A percentile compares a stretch with the other conserved stretches of the same genome.
These are phyloP conservation scores for Bothrops jararaca DNA, from an alignment of 2,113 vertebrate genomes.

Conservation along the genomic window DNA sequence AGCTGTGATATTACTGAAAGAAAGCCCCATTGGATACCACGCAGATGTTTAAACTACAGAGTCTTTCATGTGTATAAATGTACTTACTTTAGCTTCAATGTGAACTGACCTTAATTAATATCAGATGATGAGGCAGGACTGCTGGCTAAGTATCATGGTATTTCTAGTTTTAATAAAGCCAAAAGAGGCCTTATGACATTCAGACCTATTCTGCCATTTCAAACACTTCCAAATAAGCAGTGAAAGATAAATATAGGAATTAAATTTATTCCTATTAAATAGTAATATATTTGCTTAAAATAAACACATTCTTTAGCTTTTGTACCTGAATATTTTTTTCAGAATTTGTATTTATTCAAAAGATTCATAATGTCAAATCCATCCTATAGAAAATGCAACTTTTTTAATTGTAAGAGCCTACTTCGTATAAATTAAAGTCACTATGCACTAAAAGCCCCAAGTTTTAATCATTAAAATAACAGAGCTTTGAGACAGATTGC, in stretches of 20 bases:
- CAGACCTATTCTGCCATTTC: neutral
- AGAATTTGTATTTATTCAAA: conserved; percentile 9
- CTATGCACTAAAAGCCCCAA: conserved; percentile 1
- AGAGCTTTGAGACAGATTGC: conserved; percentile 45
- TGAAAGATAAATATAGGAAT: neutral
- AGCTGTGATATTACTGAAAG: neutral
- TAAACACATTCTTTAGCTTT: neutral
- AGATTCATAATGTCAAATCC: neutral
- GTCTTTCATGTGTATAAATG: neutral
- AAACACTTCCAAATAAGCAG: neutral
- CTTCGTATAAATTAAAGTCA: conserved; percentile 35
- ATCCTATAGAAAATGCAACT: neutral
- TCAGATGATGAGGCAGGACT: neutral
- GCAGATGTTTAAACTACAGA: neutral
- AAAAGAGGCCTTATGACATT: neutral
- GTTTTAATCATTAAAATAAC: conserved; percentile 31
- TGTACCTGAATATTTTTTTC: neutral
- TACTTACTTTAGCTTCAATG: neutral
- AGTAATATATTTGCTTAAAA: neutral
- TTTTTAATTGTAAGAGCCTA: neutral
- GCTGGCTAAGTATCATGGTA: neutral
- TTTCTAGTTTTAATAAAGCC: neutral
- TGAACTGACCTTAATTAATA: neutral
- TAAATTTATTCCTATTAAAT: neutral
- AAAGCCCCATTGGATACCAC: neutral